Evolutionary conservation across 2,888 invertebrate species (phyloP), one percentile per base, ranked within the genome.

Genomic region (Heliconius aoede): DNA sequence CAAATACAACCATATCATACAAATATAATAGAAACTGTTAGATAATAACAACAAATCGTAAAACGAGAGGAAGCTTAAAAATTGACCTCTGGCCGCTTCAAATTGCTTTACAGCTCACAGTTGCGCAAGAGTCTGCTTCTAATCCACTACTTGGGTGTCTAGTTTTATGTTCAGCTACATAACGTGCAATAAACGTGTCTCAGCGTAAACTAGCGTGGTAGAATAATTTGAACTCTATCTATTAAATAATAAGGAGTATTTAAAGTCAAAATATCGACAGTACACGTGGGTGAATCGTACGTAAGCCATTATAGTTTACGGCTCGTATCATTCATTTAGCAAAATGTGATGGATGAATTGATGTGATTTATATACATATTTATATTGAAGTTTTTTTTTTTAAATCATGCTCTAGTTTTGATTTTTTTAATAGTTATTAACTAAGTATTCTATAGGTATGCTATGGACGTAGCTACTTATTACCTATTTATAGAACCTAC

Each of bases 81-180:
- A 90, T 89, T 91, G 90, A 91, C 92, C 92, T 90, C 88, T 86
- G 80, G 68, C 79, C 79, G 79, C 80, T 81, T 80, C 81, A 82
- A 84, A 86, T 81, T 82, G 81, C 83, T 88, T 88, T 88, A 90
- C 83, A 78, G 83, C 86, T 80, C 82, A 82, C 83, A 82, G 85
- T 92, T 92, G 90, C 89, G 86, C 89, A 91, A 92, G 88, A 81
- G 87, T 87, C 88, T 84, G 86, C 85, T 87, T 86, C 85, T 91
- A 90, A 92, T 93, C 91, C 86, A 89, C 92, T 89, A 89, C 93
- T 93, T 93, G 93, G 93, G 93, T 92, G 93, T 93, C 92, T 92
- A 87, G 86, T 91, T 93, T 92, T 91, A 92, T 92, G 88, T 89
- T 84, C 84, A 84, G 83, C 84, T 85, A 86, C 86, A 90, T 89